Conservation (phyloP, 2,888 invertebrate genomes). For the Catocala nupta region DNA sequence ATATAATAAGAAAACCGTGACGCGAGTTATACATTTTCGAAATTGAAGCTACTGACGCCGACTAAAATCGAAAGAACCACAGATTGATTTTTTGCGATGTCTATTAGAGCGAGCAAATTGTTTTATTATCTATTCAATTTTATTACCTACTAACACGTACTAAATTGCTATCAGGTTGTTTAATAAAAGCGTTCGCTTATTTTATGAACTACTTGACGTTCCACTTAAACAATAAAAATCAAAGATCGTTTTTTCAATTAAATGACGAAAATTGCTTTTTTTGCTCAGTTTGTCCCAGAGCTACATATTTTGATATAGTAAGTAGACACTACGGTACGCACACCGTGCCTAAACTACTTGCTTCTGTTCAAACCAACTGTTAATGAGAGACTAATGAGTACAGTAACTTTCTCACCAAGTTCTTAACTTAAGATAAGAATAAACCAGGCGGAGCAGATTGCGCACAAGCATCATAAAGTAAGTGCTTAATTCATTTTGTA, state of each 20-base stretch:
- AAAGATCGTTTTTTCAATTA: constrained; percentile 3
- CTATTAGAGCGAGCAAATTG: constrained; percentile 7
- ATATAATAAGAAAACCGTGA: too few relatives aligned
- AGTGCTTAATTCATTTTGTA: constrained; percentile 30
- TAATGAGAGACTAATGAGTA: background rate
- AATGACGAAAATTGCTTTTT: constrained; percentile 2
- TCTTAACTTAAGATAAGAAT: constrained; percentile 1
- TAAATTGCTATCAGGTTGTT: constrained; percentile 9
- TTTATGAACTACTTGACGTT: background rate
- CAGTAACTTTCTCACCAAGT: background rate
- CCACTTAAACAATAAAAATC: constrained; percentile 2
- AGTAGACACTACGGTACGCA: too few relatives aligned
- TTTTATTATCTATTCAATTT: constrained; percentile 15
- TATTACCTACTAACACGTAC: constrained; percentile 7
- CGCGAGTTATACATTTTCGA: too few relatives aligned
- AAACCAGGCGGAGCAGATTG: background rate
- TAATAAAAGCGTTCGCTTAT: background rate
- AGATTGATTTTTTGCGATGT: constrained; percentile 8
- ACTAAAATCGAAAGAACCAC: too few relatives aligned
- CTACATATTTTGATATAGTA: too few relatives aligned
- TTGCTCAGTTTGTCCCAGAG: background rate
- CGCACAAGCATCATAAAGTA: constrained; percentile 1
- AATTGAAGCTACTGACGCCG: too few relatives aligned
- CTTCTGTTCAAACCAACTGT: too few relatives aligned
- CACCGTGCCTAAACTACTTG: too few relatives aligned